These are phyloP conservation scores for Tringa solitaria DNA, from an alignment of 2,113 vertebrate genomes.

Conservation along the genomic window DNA sequence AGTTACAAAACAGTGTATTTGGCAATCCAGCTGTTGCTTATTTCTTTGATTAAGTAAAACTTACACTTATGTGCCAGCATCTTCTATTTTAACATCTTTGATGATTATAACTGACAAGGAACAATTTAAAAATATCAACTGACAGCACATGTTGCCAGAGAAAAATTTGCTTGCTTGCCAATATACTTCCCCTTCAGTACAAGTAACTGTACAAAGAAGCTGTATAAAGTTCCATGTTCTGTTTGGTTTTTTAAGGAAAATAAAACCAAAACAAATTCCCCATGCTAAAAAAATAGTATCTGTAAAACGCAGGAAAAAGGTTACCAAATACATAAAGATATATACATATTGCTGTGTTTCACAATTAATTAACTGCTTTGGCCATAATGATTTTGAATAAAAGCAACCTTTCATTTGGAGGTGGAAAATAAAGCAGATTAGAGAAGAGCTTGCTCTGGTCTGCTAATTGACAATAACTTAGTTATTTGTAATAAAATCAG, in stretches of 20 bases:
- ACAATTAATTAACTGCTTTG: neutral
- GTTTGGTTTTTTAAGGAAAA: neutral
- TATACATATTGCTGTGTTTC: neutral
- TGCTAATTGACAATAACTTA: neutral
- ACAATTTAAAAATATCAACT: neutral
- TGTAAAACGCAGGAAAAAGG: neutral
- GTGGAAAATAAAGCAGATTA: neutral
- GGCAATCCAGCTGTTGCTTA: neutral
- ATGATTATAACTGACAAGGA: neutral
- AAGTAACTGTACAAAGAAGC: neutral
- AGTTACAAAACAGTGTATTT: accelerated
- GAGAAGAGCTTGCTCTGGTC: neutral
- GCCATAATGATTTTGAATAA: neutral
- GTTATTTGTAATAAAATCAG: neutral
- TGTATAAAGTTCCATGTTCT: neutral
- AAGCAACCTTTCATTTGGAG: neutral
- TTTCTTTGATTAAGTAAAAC: neutral
- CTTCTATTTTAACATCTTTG: neutral
- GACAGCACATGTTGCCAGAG: neutral
- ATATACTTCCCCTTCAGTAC: neutral
- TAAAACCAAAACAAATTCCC: neutral
- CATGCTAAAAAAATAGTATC: neutral
- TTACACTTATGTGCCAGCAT: neutral
- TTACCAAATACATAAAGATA: neutral
- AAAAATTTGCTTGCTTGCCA: neutral